Conservation (phyloP, 2,797 vertebrate genomes). For the Tolypeutes matacus region DNA sequence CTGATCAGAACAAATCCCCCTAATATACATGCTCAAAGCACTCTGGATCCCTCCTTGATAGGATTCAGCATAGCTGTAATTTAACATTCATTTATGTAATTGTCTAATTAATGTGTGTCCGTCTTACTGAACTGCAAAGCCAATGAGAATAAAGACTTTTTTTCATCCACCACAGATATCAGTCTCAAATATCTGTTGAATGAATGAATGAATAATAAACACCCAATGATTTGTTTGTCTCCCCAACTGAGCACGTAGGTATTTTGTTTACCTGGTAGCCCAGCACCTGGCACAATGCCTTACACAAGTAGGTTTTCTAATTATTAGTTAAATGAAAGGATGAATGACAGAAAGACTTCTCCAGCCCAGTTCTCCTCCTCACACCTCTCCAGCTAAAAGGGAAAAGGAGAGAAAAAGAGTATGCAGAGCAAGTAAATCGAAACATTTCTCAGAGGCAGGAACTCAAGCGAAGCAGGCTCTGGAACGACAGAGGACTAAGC, state of each 20-base stretch:
- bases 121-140: background rate
- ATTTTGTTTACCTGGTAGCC: background rate
- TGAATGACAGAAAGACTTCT: background rate
- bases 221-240: background rate
- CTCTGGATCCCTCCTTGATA: background rate
- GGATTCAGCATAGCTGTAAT: background rate
- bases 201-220: background rate
- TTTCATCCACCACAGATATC: constrained; percentile 9
- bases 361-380: background rate
- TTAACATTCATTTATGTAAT: background rate
- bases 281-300: background rate
- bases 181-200: constrained; percentile 29
- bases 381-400: background rate
- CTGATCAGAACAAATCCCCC: background rate
- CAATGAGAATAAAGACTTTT: background rate
- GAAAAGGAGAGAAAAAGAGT: background rate
- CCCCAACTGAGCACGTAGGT: background rate
- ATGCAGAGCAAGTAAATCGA: background rate
- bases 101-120: background rate
- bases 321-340: background rate
- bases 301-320: constrained; percentile 12
- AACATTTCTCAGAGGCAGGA: background rate
- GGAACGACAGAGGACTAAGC: background rate
- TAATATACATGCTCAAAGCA: background rate
- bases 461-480: background rate